Base-by-base conservation (phyloP, 1,140 invertebrate species). In the Delia radicum region DNA sequence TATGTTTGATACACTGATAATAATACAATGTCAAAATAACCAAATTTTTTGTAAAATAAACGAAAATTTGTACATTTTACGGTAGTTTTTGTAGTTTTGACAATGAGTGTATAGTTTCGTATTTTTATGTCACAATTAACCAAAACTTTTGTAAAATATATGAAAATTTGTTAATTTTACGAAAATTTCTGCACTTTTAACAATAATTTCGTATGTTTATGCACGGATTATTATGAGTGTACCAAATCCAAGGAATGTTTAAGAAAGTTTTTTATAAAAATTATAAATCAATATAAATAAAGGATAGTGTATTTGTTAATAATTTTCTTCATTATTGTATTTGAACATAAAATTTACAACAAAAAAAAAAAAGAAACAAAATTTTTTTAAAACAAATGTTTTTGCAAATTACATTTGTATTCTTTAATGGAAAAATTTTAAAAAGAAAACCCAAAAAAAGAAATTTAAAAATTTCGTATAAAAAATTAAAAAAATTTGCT, bases 321-420 rank as follows among this genome's bases (percentile, higher is more conserved):
- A 73, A 61, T 73, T 73, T 73, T 61, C 71, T 48, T 73, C 71
- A 73, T 12, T 26, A 55, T 6, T 73, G 42, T 48, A 28, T 15
- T 42, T n/a, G 21, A 71, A 42, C 3, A 10, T 42, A 18, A 33
- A 72, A n/a, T n/a, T 72, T 46, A 28, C 37, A 15, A 48, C 27
- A 28, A 55, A 29, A 48, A 73, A 73, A 63, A 65, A 15, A 31
- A 3, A 67, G 5, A 63, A 28, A 63, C 26, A 31, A 67, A 67
- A 31, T 67, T 15, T 33, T n/a, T 18, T 18, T 67, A n/a, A 48
- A 48, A 48, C 46, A 48, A 55, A 55, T 55, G 48, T 55, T 55
- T 55, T 55, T 55, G n/a, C 21, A 18, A 24, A 7, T 10, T 2
- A 55, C 48, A 55, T 55, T 55, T 24, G 48, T 55, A 7, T 21